Evolutionary conservation across 1,140 invertebrate genomes (phyloP).

Genomic region (Acromyrmex heyeri): DNA sequence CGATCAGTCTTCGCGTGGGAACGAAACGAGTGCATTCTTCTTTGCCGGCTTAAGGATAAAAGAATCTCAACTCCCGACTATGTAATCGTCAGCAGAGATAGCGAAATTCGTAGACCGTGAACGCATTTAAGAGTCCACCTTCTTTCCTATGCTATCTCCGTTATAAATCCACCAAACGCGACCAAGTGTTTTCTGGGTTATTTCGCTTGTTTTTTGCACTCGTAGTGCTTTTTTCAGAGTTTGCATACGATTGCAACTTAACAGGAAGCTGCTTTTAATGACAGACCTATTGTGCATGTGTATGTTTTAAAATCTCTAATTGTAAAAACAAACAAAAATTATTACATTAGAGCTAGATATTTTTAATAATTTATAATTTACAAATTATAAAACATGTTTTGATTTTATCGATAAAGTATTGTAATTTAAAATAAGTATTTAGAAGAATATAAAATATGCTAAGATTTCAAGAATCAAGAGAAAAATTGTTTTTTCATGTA

Average conservation of each 20-base stretch:
- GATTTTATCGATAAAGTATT: not conserved
- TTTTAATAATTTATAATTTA: not conserved
- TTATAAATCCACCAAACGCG: conserved; percentile 50
- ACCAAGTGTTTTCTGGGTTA: conserved; percentile 38
- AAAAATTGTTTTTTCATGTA: not conserved
- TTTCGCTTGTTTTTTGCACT: not conserved
- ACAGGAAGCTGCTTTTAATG: not conserved
- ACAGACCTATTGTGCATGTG: not conserved
- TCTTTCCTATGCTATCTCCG: conserved; percentile 9
- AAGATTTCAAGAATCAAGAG: not conserved
- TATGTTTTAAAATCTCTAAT: not conserved
- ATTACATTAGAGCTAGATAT: not conserved
- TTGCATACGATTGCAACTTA: not conserved
- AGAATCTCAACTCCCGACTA: conserved; percentile 72
- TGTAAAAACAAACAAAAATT: not conserved
- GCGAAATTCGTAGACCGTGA: conserved; percentile 51
- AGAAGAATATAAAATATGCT: not conserved
- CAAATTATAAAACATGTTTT: not conserved
- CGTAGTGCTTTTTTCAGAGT: not conserved
- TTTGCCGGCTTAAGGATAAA: conserved; percentile 78
- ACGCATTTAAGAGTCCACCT: conserved; percentile 53
- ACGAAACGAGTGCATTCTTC: conserved; percentile 75
- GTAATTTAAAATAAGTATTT: conserved; percentile 1
- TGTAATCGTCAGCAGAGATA: conserved; percentile 74
- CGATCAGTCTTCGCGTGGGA: conserved; percentile 55